Evolutionary conservation across 2,797 vertebrate genomes (phyloP), one percentile per base, ranked within the genome.

Genomic region (Benthosema pterotum): DNA sequence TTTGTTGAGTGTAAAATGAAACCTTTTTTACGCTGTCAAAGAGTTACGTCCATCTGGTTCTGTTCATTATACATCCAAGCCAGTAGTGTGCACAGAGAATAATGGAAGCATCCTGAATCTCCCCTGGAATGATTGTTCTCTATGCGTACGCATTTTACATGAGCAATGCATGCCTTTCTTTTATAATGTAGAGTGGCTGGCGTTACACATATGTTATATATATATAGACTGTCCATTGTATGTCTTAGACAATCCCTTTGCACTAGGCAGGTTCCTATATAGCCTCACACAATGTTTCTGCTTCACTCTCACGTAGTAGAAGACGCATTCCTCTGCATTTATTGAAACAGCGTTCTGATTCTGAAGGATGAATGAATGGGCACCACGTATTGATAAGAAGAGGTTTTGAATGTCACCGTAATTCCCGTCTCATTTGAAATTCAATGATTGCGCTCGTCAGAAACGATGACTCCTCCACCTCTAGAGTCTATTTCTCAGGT

Each of bases 401-500:
- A 63, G n/a, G n/a, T n/a, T n/a, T 80, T 80, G 75, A 82, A 76
- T 66, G 62, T 67, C 74, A 46, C 63, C 17, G 65, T 77, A 84
- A 79, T 75, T 87, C 60, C 55, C 28, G 56, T 67, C 67, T 82
- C 67, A 57, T 52, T 69, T 83, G 60, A 83, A 83, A 85, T 80
- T 67, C 73, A 68, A n/a, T 69, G 60, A 74, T 85, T 71, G 74
- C 67, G 61, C 51, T 72, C 65, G 73, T 87, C 83, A 82, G 71
- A 68, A 74, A 58, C 79, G 62, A 80, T 84, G 85, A 73, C 64
- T 68, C 66, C 69, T 69, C 52, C 53, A 78, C 69, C 78, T 84
- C 84, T 75, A 69, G 82, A 83, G 79, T 75, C 72, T 78, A 71
- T 87, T 80, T 79, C 76, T 74, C 69, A 79, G 57, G 68, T 80